phyloP scores from a whole-genome alignment of 2,113 vertebrate species.

The Symphodus melops region DNA sequence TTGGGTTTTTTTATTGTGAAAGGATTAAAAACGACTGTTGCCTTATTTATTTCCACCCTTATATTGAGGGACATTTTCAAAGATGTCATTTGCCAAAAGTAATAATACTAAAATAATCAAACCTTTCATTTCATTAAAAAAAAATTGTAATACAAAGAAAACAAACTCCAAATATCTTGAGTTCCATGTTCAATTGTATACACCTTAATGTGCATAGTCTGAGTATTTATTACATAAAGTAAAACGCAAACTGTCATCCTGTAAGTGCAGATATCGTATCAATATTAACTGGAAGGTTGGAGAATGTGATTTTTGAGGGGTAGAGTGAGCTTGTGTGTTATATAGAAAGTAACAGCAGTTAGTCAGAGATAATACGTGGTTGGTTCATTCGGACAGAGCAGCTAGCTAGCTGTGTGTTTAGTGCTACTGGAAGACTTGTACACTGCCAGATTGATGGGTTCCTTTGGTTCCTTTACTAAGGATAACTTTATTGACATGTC shows the following conservation, averaged over 20 bases:
- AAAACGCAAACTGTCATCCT: conserved; percentile 19
- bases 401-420: not conserved
- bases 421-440: conserved; percentile 2
- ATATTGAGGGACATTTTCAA: conserved; percentile 18
- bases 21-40: conserved; percentile 36
- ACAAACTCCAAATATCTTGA: not conserved
- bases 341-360: not conserved
- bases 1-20: conserved; percentile 2
- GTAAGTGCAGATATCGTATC: not conserved
- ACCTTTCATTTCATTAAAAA: conserved; percentile 3
- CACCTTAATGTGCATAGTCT: not conserved
- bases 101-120: not conserved
- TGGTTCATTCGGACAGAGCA: not conserved
- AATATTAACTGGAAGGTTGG: conserved; percentile 12
- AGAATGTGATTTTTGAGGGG: conserved; percentile 1
- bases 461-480: not conserved
- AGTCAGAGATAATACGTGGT: conserved; percentile 4
- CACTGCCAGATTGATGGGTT: conserved; percentile 37
- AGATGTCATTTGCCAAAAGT: conserved; percentile 17
- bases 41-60: conserved; percentile 46
- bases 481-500: not conserved
- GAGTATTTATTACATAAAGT: conserved; percentile 22
- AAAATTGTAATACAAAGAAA: not conserved
- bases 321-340: not conserved
- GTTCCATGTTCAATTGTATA: conserved; percentile 11